These are phyloP conservation scores for Podarcis raffonei DNA, from an alignment of 2,113 vertebrate species.

Conservation along the genomic window DNA sequence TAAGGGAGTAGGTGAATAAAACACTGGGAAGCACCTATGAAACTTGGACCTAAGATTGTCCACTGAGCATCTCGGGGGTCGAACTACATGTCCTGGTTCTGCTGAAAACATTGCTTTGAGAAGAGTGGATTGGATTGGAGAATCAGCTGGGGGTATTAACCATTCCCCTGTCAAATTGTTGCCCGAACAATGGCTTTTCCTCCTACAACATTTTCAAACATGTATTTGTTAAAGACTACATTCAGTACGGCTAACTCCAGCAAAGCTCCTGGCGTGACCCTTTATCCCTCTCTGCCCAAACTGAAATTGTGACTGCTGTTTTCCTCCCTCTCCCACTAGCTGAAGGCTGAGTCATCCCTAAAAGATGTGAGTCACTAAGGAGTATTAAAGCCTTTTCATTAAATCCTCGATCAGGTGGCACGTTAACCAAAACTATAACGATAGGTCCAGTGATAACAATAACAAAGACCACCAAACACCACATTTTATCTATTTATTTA, in stretches of 20 bases:
- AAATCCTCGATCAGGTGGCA: background rate
- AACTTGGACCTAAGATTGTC: background rate
- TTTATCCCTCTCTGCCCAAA: background rate
- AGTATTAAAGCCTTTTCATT: background rate
- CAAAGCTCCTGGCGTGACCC: background rate
- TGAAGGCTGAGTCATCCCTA: background rate
- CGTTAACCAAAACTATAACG: background rate
- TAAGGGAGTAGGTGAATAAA: background rate
- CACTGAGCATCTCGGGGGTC: background rate
- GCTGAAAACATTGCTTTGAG: background rate
- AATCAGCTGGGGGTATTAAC: background rate
- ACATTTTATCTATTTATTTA: slow-evolving; percentile 5
- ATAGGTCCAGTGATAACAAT: too few species aligned
- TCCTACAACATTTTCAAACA: background rate
- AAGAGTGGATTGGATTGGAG: background rate
- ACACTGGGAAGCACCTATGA: background rate
- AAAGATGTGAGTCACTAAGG: background rate
- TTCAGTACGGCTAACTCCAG: background rate
- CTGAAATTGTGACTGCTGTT: background rate
- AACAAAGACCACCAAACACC: background rate
- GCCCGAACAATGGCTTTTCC: background rate
- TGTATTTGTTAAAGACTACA: background rate
- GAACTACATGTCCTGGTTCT: background rate
- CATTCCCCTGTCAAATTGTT: background rate
- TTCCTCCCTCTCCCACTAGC: background rate